Evolutionary conservation across 2,888 invertebrate species (phyloP), one percentile per base, ranked within the genome.

Genomic region (Graphium colonna): DNA sequence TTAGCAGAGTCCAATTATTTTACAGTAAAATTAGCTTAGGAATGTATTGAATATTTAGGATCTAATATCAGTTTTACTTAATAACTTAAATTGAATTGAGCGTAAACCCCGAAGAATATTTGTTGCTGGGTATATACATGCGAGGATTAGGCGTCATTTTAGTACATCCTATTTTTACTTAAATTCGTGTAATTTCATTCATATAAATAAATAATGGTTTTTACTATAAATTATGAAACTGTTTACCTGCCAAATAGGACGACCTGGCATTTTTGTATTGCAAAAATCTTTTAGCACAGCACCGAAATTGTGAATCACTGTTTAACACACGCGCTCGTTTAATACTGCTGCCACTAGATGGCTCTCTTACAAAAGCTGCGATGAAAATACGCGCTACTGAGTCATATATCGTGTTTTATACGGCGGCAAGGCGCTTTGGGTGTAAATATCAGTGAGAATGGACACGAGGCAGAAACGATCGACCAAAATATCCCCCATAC

Each of bases 161-260:
- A n/a, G n/a, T n/a, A n/a, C n/a, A n/a, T n/a, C n/a, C n/a, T 21
- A 21, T 21, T 21, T 21, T 21, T 5, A 21, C 21, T 21, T 21
- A 5, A n/a, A 21, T 21, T 21, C 5, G 5, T 21, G 21, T 21
- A 3, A 21, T 21, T 21, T 5, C 21, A 21, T 21, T 21, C n/a
- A n/a, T n/a, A n/a, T n/a, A n/a, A n/a, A n/a, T n/a, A n/a, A n/a
- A n/a, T n/a, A n/a, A n/a, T n/a, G n/a, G n/a, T 21, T 5, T 16
- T 5, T 13, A 9, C 13, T 18, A 13, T 17, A 15, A 36, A 21
- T 21, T 21, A 21, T 5, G 5, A 21, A 41, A 39, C 38, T 39
- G 55, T 65, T 86, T 80, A 94, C 94, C 92, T 94, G 94, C 94
- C 94, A 94, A 80, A 94, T 89, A 61, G 94, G 94, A 91, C 93